These are phyloP conservation scores for Trissonchulus sp. DNA, from an alignment of 2,888 invertebrate genomes.

Conservation along the genomic window DNA sequence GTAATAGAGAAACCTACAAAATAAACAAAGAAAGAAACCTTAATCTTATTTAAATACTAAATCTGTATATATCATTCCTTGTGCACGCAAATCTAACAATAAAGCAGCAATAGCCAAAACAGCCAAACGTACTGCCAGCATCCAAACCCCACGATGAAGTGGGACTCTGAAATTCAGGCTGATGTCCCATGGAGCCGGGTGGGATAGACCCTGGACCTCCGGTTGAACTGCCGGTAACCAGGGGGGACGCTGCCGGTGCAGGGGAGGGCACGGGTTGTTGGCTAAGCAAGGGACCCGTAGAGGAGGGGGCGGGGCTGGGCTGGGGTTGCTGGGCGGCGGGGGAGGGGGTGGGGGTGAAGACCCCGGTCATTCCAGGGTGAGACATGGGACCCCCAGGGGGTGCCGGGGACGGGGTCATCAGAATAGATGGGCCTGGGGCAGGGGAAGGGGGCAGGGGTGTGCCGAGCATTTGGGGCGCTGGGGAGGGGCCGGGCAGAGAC, in stretches of 20 bases:
- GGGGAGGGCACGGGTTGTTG: neutral
- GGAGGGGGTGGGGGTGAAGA: neutral
- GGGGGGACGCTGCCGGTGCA: neutral
- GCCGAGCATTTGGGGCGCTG: neutral
- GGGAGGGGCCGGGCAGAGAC: neutral
- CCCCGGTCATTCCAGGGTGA: neutral
- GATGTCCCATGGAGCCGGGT: too few species aligned
- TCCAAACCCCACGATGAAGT: neutral
- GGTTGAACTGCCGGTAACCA: neutral
- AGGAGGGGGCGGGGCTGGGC: neutral
- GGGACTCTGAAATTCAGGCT: conserved; percentile 4
- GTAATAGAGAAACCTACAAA: too few species aligned
- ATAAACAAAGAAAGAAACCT: too few species aligned
- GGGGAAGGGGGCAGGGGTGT: conserved; percentile 21
- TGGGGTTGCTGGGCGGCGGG: neutral
- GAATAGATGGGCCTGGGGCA: conserved; percentile 9
- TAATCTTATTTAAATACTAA: too few species aligned
- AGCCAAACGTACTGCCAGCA: neutral
- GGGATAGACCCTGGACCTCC: neutral
- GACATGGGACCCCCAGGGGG: neutral
- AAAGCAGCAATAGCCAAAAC: too few species aligned
- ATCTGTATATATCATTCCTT: too few species aligned
- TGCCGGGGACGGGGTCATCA: conserved; percentile 27
- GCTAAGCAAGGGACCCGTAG: neutral
- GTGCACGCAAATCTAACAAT: too few species aligned